Conservation (phyloP, 35 echinoderm and acorn worm species). For the Holothuria glaberrima region DNA sequence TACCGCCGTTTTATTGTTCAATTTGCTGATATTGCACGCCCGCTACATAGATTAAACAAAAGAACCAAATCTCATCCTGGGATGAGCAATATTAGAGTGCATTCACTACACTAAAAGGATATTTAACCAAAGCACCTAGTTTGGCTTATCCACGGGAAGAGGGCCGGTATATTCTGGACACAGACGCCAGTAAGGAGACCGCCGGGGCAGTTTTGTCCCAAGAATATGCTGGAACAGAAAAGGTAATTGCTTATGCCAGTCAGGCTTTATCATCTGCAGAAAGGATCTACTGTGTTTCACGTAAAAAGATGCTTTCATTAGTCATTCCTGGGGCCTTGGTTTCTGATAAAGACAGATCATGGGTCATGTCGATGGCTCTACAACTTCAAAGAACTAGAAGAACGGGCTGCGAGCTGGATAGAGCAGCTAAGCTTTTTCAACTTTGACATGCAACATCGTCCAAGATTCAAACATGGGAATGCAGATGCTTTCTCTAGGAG, state of each 20-base stretch:
- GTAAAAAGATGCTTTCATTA: conserved; percentile 60
- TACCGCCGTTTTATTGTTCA: conserved; percentile 64
- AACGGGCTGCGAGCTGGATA: conserved; percentile 62
- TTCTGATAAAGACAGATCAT: conserved; percentile 73
- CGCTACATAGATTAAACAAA: conserved; percentile 59
- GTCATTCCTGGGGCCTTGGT: conserved; percentile 52
- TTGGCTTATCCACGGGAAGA: conserved; percentile 25
- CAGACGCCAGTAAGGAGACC: conserved; percentile 57
- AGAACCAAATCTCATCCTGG: conserved; percentile 45
- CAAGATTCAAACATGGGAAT: conserved; percentile 42
- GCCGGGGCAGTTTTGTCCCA: conserved; percentile 65
- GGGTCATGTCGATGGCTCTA: conserved; percentile 50
- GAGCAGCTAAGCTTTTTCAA: conserved; percentile 55
- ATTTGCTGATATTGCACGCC: conserved; percentile 61
- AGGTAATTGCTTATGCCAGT: conserved; percentile 62
- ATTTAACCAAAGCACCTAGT: conserved; percentile 50
- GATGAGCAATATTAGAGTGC: conserved; percentile 41
- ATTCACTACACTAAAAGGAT: conserved; percentile 45
- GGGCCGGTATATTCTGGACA: conserved; percentile 63
- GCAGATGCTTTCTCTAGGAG: conserved; percentile 68
- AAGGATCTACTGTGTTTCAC: conserved; percentile 60
- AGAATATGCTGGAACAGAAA: conserved; percentile 57
- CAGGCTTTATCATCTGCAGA: conserved; percentile 45
- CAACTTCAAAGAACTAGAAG: too few species aligned
- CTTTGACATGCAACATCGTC: conserved; percentile 57